phyloP scores from a whole-genome alignment of 2,797 vertebrate species.

The Lates japonicus region DNA sequence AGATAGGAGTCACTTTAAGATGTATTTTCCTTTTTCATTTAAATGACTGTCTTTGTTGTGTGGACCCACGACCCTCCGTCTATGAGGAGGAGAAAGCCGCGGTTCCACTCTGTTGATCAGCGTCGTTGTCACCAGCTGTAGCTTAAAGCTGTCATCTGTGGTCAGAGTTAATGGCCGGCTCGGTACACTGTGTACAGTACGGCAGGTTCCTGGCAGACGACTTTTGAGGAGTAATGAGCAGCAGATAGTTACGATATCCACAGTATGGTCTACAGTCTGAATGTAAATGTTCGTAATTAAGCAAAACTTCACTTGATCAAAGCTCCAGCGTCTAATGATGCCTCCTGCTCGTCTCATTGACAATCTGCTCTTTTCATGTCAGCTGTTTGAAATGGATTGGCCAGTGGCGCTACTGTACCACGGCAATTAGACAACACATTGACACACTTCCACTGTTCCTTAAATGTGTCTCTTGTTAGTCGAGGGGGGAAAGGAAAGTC shows the following conservation, averaged over 20 bases:
- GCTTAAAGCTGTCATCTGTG: slow-evolving; percentile 27
- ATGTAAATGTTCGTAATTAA: slow-evolving; percentile 78
- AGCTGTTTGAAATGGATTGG: slow-evolving; percentile 65
- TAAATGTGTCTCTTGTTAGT: slow-evolving; percentile 60
- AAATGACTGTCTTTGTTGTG: slow-evolving; percentile 47
- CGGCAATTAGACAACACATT: slow-evolving; percentile 76
- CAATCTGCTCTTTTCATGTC: slow-evolving; percentile 71
- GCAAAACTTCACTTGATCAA: slow-evolving; percentile 74
- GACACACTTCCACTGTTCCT: slow-evolving; percentile 66
- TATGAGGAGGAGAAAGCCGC: slow-evolving; percentile 7
- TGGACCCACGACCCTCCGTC: background rate
- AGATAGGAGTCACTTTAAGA: slow-evolving; percentile 17
- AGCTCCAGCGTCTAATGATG: slow-evolving; percentile 73
- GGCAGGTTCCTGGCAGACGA: slow-evolving; percentile 39
- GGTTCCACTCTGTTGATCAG: slow-evolving; percentile 49
- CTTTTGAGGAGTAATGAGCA: slow-evolving; percentile 73
- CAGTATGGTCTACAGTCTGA: slow-evolving; percentile 36
- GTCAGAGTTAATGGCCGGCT: slow-evolving; percentile 44
- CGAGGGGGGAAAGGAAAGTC: slow-evolving; percentile 23
- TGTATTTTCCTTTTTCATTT: slow-evolving; percentile 29
- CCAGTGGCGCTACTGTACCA: slow-evolving; percentile 46
- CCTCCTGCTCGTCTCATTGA: slow-evolving; percentile 53
- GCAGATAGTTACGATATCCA: slow-evolving; percentile 36
- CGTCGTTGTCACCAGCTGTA: slow-evolving; percentile 21
- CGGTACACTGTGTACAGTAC: slow-evolving; percentile 37